Conservation (phyloP, 1,140 invertebrate species). For the Lamellibrachia luymesi region DNA sequence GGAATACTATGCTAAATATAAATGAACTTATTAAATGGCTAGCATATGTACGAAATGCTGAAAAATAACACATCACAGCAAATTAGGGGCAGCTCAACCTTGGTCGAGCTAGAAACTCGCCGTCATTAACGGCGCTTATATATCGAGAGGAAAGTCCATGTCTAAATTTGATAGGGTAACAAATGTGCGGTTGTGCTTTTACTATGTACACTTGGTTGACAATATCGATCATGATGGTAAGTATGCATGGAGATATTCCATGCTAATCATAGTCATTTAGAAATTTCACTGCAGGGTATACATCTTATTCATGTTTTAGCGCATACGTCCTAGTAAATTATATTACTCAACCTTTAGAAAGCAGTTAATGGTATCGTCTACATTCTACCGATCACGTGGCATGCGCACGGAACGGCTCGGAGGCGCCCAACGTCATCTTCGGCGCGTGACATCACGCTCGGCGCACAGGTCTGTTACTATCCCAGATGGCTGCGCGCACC, state of each 20-base stretch:
- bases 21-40: not conserved
- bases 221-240: not conserved
- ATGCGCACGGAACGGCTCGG: not conserved
- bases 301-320: not conserved
- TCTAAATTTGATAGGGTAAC: constrained; percentile 1
- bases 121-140: not conserved
- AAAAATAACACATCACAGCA: not conserved
- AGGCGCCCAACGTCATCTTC: constrained; percentile 3
- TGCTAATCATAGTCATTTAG: not conserved
- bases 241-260: not conserved
- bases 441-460: constrained; percentile 18
- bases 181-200: not conserved
- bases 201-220: not conserved
- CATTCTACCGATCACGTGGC: not conserved
- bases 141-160: not conserved
- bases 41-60: not conserved
- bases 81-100: not conserved
- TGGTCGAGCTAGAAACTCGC: not conserved
- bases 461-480: constrained; percentile 20
- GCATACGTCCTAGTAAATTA: not conserved
- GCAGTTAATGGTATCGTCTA: not conserved
- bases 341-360: not conserved
- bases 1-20: not conserved
- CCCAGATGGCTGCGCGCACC: constrained; percentile 55
- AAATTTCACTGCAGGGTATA: not conserved